Evolutionary conservation across 92 coral and sea anemone species (phyloP).

Genomic region (Zoanthus sociatus): DNA sequence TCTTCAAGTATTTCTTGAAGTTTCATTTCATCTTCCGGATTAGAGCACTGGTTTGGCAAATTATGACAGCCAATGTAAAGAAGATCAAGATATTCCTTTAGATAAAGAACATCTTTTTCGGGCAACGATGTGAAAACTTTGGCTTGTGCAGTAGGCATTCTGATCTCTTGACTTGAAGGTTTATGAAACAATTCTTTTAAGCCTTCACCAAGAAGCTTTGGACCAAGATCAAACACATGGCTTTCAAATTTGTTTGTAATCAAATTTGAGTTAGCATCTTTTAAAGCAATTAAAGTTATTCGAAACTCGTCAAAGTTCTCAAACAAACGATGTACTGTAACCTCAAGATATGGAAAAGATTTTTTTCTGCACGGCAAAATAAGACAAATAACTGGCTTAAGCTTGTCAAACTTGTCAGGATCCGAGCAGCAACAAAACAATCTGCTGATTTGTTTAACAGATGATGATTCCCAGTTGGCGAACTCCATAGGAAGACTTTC

Average conservation of each 20-base stretch:
- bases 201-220: constrained; percentile 68
- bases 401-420: constrained; percentile 86
- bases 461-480: constrained; percentile 76
- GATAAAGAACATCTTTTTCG: constrained; percentile 69
- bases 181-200: constrained; percentile 52
- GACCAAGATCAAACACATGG: constrained; percentile 56
- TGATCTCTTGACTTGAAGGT: constrained; percentile 51
- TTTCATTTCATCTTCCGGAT: constrained; percentile 60
- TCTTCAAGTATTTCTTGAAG: constrained; percentile 62
- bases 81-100: constrained; percentile 73
- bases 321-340: constrained; percentile 69
- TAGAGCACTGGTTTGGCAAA: constrained; percentile 48
- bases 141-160: constrained; percentile 84
- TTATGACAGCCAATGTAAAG: constrained; percentile 81
- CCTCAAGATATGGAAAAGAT: constrained; percentile 64
- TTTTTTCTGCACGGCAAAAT: constrained; percentile 72
- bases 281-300: constrained; percentile 61
- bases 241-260: constrained; percentile 31
- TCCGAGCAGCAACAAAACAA: constrained; percentile 84
- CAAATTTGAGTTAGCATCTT: constrained; percentile 40
- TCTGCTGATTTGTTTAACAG: constrained; percentile 70
- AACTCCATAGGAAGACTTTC: constrained; percentile 62
- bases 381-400: constrained; percentile 81
- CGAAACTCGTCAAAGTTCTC: constrained; percentile 80
- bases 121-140: constrained; percentile 57